Base-by-base conservation (phyloP, 1,140 invertebrate species). In the Scylla paramamosain region DNA sequence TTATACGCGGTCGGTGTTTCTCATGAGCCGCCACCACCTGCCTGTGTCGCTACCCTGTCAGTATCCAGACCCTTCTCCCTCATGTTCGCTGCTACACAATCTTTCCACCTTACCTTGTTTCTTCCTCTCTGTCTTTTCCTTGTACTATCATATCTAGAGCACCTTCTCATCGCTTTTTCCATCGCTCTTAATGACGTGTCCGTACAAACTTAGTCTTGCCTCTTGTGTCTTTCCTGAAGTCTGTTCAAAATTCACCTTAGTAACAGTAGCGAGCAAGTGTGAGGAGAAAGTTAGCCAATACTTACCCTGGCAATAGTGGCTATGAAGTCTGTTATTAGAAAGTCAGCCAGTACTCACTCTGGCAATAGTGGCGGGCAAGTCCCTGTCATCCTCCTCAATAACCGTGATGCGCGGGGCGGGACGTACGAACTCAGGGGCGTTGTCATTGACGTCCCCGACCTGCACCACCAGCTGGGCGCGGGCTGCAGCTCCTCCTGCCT, bases 321-420 rank as follows among this genome's bases (percentile, higher is more conserved):
- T 12, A 20, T 12, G 16, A 59, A 20, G 52, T 59, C 52, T 39
- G 39, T 39, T 6, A 39, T 39, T 39, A 14, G 52, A n/a, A n/a
- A n/a, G n/a, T n/a, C 1, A 59, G 12, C 10, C 52, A 12, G 16
- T 20, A 32, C 89, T 59, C 28, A 91, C 89, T 39, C 46, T 91
- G 4, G 89, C 45, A 48, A 91, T 91, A 48, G 46, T 48, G 46
- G n/a, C 32, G 10, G 89, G 89, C 4, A 91, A 39, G 45, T 91
- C 46, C n/a, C 89, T 45, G 28, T 91, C 89, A 39, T 91, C 89
- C 48, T 91, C 89, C 89, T 91, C 89, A 6, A 91, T 48, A 14
- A 91, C 48, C 8, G 46, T 48, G 46, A 91, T 25, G 28, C 46
- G 39, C 16, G 14, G 89, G 25, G 39, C 16, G 10, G 39, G 89